Percentiles rank a stretch among this genome's conserved stretches.
phyloP scores from a whole-genome alignment of 2,888 invertebrate species.

The Chelonus formosanus region DNA sequence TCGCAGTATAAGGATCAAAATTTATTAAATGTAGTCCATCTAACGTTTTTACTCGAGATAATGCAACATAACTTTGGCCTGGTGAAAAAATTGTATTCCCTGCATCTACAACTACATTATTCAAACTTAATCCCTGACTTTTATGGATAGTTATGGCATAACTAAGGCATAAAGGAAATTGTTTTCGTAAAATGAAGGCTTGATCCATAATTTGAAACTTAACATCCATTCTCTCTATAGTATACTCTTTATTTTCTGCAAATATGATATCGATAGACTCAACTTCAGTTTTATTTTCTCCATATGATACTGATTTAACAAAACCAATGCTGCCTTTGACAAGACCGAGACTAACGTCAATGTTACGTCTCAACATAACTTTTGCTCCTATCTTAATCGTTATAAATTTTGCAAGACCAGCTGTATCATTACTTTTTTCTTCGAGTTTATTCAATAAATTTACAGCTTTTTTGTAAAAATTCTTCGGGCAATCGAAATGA shows the following conservation, averaged over 20 bases:
- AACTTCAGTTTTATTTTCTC: slow-evolving; percentile 27
- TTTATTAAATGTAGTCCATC: slow-evolving; percentile 43
- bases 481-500: slow-evolving; percentile 39
- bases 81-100: no score
- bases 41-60: no score
- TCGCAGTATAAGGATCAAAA: slow-evolving; percentile 36
- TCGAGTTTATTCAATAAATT: slow-evolving; percentile 38
- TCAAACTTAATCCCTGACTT: no score
- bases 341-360: slow-evolving; percentile 46
- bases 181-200: slow-evolving; percentile 37
- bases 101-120: slow-evolving; percentile 35
- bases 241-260: neutral
- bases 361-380: slow-evolving; percentile 48
- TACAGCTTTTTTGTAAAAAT: slow-evolving; percentile 37
- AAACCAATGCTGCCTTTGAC: slow-evolving; percentile 46
- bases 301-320: slow-evolving; percentile 35
- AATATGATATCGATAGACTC: slow-evolving; percentile 21
- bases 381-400: slow-evolving; percentile 40
- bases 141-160: slow-evolving; percentile 44
- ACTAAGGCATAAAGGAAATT: slow-evolving; percentile 41
- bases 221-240: slow-evolving; percentile 21
- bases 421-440: slow-evolving; percentile 42
- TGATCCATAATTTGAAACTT: slow-evolving; percentile 39
- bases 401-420: slow-evolving; percentile 43
- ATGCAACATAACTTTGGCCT: slow-evolving; percentile 43